A percentile compares a stretch with the other conserved stretches of the same genome.
Conservation (phyloP, 2,888 invertebrate species). For the Sinotaia quadrata region DNA sequence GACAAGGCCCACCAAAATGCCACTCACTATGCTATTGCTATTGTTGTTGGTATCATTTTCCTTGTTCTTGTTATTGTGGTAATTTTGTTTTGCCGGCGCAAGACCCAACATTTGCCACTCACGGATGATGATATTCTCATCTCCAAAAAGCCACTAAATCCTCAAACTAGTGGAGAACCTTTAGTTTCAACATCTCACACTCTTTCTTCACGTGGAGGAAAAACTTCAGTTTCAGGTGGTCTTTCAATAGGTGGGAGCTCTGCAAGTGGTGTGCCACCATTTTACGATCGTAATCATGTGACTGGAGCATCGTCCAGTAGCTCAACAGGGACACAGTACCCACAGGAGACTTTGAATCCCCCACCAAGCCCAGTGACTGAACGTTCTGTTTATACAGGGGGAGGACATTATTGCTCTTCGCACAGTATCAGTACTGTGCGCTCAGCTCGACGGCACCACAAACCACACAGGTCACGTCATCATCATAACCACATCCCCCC, state of each 20-base stretch:
- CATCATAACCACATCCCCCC: slow-evolving; percentile 78
- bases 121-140: slow-evolving; percentile 57
- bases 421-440: slow-evolving; percentile 66
- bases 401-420: slow-evolving; percentile 59
- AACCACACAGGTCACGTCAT: slow-evolving; percentile 77
- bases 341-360: slow-evolving; percentile 89
- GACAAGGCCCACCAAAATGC: slow-evolving; percentile 42
- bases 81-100: slow-evolving; percentile 64
- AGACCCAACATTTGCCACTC: slow-evolving; percentile 49
- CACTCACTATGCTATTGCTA: slow-evolving; percentile 67
- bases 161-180: slow-evolving; percentile 29
- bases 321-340: slow-evolving; percentile 76
- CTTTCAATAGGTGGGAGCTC: slow-evolving; percentile 59
- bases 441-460: slow-evolving; percentile 81
- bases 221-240: slow-evolving; percentile 55
- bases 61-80: slow-evolving; percentile 75
- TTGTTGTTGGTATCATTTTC: slow-evolving; percentile 75
- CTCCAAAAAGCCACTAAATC: slow-evolving; percentile 62
- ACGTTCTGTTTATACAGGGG: slow-evolving; percentile 67
- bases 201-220: slow-evolving; percentile 52
- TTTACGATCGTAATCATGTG: slow-evolving; percentile 79
- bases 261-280: slow-evolving; percentile 43
- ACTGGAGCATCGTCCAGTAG: slow-evolving; percentile 82
- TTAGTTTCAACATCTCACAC: slow-evolving; percentile 54
- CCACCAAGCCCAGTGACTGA: slow-evolving; percentile 88